Conservation (phyloP, 2,888 invertebrate species). For the Augiades crinisus region DNA sequence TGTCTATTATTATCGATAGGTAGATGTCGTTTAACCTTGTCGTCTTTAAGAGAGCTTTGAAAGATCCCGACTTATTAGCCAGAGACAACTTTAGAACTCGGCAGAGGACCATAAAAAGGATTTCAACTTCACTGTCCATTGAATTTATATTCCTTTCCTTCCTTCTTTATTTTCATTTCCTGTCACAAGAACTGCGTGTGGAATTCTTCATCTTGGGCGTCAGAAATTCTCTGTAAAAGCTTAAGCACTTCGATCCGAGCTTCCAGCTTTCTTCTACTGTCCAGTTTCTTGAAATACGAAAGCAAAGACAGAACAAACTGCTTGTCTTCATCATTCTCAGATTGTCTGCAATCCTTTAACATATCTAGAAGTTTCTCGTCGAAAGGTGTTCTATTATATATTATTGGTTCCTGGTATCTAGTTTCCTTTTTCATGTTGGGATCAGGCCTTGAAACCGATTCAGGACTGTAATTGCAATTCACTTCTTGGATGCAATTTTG, state of each 20-base stretch:
- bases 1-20: too few species aligned
- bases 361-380: constrained; percentile 47
- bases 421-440: not conserved
- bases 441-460: too few species aligned
- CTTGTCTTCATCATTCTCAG: constrained; percentile 53
- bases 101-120: too few species aligned
- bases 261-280: constrained; percentile 50
- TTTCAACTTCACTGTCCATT: too few species aligned
- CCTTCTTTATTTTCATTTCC: too few species aligned
- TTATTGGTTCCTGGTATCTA: not conserved
- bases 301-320: constrained; percentile 56
- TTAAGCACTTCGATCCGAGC: constrained; percentile 56
- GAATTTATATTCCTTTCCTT: too few species aligned
- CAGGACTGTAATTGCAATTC: not conserved
- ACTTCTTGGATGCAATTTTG: not conserved
- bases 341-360: constrained; percentile 43
- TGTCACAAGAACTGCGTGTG: not conserved
- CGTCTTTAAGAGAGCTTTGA: too few species aligned
- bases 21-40: too few species aligned
- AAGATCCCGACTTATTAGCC: too few species aligned
- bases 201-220: not conserved
- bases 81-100: too few species aligned
- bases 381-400: constrained; percentile 11
- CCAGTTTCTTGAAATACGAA: constrained; percentile 51
- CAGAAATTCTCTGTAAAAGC: constrained; percentile 38